phyloP scores from a whole-genome alignment of 2,113 vertebrate genomes.

The Aspidoscelis tigris region DNA sequence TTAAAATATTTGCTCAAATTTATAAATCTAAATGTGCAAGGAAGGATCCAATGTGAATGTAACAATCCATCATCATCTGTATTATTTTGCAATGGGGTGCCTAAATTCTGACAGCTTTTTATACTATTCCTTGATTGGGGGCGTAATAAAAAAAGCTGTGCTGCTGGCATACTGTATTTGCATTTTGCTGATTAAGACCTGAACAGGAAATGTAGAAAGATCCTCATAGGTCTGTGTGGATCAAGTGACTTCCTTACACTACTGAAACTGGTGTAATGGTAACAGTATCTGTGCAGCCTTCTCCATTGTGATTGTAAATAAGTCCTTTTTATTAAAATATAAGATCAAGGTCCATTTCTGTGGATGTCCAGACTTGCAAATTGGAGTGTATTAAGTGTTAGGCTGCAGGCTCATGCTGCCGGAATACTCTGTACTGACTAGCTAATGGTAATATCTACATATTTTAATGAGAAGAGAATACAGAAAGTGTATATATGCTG shows the following conservation, averaged over 20 bases:
- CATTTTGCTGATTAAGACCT: conserved; percentile 5
- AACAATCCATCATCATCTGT: neutral
- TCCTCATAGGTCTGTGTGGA: neutral
- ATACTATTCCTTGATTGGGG: neutral
- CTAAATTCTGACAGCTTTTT: neutral
- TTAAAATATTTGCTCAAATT: neutral
- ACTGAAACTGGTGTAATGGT: neutral
- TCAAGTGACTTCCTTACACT: neutral
- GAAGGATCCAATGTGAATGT: neutral
- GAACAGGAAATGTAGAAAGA: neutral
- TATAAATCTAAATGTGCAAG: neutral
- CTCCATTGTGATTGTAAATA: conserved; percentile 7
- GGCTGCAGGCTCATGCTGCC: conserved; percentile 11
- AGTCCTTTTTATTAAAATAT: conserved; percentile 1
- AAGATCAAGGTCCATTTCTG: conserved; percentile 19
- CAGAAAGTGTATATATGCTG: conserved; percentile 11
- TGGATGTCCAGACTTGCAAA: conserved; percentile 9
- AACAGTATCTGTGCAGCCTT: neutral
- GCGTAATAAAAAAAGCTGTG: neutral
- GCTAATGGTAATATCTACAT: conserved; percentile 55
- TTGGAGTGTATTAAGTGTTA: neutral
- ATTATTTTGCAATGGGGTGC: neutral
- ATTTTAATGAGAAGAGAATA: conserved; percentile 72
- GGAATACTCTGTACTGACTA: conserved; percentile 44
- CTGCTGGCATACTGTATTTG: neutral